A percentile compares a stretch with the other conserved stretches of the same genome.
phyloP scores from a whole-genome alignment of 2,113 vertebrate genomes.

The Jacana jacana region DNA sequence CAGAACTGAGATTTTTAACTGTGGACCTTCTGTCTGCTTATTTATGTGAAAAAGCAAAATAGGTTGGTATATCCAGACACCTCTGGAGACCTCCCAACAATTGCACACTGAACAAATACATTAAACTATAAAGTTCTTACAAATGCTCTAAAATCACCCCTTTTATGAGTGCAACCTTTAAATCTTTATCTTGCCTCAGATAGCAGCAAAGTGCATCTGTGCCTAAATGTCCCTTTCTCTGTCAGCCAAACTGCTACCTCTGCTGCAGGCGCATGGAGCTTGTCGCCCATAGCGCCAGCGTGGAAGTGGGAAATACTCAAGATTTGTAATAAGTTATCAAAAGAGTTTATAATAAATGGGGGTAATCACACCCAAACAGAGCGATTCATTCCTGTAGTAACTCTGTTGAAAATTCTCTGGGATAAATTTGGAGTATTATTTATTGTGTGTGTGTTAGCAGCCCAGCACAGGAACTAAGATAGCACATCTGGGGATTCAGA shows the following conservation, averaged over 20 bases:
- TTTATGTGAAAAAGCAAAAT: background rate
- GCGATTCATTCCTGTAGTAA: background rate
- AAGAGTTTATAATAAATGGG: conserved; percentile 21
- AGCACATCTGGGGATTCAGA: background rate
- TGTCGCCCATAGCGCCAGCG: background rate
- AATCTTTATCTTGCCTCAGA: background rate
- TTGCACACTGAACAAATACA: background rate
- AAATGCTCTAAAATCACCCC: background rate
- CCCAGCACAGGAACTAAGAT: background rate
- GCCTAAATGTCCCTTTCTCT: background rate
- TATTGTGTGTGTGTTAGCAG: background rate
- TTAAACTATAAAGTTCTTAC: background rate
- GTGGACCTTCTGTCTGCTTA: background rate
- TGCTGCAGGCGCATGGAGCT: background rate
- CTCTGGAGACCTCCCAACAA: background rate
- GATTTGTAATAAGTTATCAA: conserved; percentile 17
- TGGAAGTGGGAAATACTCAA: background rate
- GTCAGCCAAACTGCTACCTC: background rate
- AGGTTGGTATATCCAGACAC: background rate
- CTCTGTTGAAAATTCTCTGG: background rate
- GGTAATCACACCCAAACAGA: background rate
- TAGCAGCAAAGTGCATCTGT: background rate
- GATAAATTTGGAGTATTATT: conserved; percentile 27
- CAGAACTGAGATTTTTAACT: background rate
- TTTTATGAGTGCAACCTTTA: background rate